These are phyloP conservation scores for Avahi laniger DNA, from an alignment of 2,797 vertebrate genomes.

Conservation along the genomic window DNA sequence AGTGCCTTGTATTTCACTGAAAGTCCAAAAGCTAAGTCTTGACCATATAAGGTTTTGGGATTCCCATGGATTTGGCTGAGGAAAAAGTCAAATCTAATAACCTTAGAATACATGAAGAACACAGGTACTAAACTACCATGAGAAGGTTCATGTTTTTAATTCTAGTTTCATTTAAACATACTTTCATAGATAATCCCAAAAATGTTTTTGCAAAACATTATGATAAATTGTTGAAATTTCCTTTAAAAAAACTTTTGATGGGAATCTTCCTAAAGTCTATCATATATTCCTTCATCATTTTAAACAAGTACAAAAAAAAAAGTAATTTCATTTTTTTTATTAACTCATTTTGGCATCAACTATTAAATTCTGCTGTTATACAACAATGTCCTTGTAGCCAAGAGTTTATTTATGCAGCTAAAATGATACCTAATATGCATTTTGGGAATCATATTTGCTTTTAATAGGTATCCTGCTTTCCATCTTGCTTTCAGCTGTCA, in stretches of 20 bases:
- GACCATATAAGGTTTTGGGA: slow-evolving; percentile 97
- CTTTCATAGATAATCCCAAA: background rate
- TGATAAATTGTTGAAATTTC: background rate
- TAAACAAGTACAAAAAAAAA: background rate
- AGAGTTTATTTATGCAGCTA: slow-evolving; percentile 18
- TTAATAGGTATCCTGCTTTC: slow-evolving; percentile 29
- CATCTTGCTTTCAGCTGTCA: background rate
- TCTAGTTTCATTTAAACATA: slow-evolving; percentile 35
- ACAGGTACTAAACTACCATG: background rate
- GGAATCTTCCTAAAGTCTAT: background rate
- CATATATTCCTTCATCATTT: slow-evolving; percentile 6
- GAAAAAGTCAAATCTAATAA: slow-evolving; percentile 72
- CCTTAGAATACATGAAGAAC: slow-evolving; percentile 16
- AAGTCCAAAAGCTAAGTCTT: slow-evolving; percentile 86
- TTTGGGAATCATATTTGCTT: background rate
- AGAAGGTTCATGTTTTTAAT: background rate
- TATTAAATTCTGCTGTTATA: slow-evolving; percentile 7
- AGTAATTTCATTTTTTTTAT: slow-evolving; percentile 1
- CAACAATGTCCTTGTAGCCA: background rate
- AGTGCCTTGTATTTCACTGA: slow-evolving; percentile 86
- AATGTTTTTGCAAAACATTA: background rate
- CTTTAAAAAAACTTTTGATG: background rate
- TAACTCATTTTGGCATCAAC: slow-evolving; percentile 8
- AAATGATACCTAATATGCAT: slow-evolving; percentile 11
- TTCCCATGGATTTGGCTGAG: slow-evolving; percentile 89